Evolutionary conservation across 2,797 vertebrate species (phyloP).

Genomic region (Oreortyx pictus): DNA sequence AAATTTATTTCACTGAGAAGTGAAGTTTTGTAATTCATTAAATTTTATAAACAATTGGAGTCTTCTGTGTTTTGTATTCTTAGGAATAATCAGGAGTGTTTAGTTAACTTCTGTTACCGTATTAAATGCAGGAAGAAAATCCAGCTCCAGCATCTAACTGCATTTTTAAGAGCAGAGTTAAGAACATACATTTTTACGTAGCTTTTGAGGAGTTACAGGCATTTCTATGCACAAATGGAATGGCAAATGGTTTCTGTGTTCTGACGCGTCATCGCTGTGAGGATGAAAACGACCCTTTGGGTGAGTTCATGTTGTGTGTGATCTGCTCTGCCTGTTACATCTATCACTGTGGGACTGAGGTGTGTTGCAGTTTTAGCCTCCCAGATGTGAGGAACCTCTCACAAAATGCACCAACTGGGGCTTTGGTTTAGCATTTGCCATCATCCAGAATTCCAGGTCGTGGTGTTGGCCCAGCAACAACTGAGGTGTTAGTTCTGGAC

Average conservation of each 20-base stretch:
- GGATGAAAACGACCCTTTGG: not conserved
- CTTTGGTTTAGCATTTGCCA: rapidly evolving
- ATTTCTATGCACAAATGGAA: not conserved
- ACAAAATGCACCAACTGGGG: rapidly evolving
- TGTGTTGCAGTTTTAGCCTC: not conserved
- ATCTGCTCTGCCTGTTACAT: not conserved
- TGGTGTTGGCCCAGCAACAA: not conserved
- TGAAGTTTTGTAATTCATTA: slow-evolving; percentile 33
- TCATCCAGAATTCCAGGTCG: not conserved
- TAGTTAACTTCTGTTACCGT: not conserved
- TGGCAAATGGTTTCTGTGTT: not conserved
- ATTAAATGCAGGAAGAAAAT: not conserved
- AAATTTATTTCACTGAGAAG: not conserved
- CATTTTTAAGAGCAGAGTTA: not conserved
- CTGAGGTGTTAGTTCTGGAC: not conserved
- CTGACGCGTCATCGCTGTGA: not conserved
- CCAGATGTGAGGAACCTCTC: not conserved
- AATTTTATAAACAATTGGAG: not conserved
- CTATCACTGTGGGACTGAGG: not conserved
- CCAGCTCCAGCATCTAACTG: rapidly evolving
- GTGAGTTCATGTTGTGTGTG: not conserved
- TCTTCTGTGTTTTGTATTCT: not conserved
- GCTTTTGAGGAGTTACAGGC: rapidly evolving
- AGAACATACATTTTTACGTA: not conserved
- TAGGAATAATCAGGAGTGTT: not conserved